A percentile compares a stretch with the other conserved stretches of the same genome.
phyloP scores from a whole-genome alignment of 1,140 invertebrate species.

The Hyles vespertilio region DNA sequence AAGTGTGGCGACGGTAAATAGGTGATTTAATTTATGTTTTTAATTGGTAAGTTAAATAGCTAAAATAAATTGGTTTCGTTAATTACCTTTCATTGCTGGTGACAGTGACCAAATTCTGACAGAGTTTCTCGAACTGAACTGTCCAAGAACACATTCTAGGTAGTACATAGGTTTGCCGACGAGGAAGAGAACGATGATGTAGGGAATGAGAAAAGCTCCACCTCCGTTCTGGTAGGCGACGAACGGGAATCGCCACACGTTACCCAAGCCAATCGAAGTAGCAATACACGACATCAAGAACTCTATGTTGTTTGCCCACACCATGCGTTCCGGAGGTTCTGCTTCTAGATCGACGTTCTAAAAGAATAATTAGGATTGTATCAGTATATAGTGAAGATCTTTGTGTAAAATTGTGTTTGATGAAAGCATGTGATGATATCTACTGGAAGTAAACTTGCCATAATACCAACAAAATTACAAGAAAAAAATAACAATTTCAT shows the following conservation, averaged over 20 bases:
- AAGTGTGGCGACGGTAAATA: too few relatives aligned
- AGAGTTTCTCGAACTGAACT: slow-evolving; percentile 84
- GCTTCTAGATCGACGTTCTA: too few relatives aligned
- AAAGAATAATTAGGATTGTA: too few relatives aligned
- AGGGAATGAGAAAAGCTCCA: slow-evolving; percentile 89
- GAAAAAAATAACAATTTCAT: too few relatives aligned
- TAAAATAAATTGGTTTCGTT: not conserved
- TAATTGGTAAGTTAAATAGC: too few relatives aligned
- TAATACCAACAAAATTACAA: too few relatives aligned
- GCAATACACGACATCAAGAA: slow-evolving; percentile 93
- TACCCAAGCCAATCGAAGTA: slow-evolving; percentile 91
- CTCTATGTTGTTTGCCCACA: slow-evolving; percentile 64
- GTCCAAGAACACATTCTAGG: slow-evolving; percentile 88
- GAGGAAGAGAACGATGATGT: slow-evolving; percentile 87
- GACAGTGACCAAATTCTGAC: slow-evolving; percentile 79
- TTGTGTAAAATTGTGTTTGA: too few relatives aligned
- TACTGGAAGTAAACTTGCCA: too few relatives aligned
- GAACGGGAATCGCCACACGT: slow-evolving; percentile 92
- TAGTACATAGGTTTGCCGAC: slow-evolving; percentile 94
- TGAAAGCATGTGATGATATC: too few relatives aligned
- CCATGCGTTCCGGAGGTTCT: too few relatives aligned
- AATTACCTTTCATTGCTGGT: slow-evolving; percentile 80
- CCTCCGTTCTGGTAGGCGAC: slow-evolving; percentile 89
- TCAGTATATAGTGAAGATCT: too few relatives aligned
- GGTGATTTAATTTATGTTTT: too few relatives aligned